Evolutionary conservation across 2,888 invertebrate genomes (phyloP), one percentile per base, ranked within the genome.

Genomic region (Deilephila elpenor): DNA sequence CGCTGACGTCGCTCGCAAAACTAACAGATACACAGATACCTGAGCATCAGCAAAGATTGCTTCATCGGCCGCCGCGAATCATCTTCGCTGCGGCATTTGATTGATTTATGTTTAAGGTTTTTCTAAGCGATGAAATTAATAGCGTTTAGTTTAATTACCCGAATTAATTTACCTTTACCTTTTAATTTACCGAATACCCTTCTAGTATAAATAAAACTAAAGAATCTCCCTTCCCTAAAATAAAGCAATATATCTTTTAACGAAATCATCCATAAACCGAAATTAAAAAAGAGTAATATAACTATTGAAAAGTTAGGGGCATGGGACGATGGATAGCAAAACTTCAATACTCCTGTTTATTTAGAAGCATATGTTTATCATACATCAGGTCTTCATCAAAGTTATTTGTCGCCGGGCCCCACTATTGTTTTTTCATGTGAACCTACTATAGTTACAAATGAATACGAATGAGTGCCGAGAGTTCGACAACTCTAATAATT

Each of bases 1-100:
- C 90, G 86, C 86, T 92, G 92, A 92, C 93, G 93, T 91, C 81
- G 82, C 78, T 74, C 81, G 84, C 86, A 80, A 86, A 89, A 86
- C 86, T 85, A 86, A 86, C 89, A 88, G 82, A 86, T 86, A 89
- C 86, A 86, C 89, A 88, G 82, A 86, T 86, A 89, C 86, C 90
- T 87, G 88, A 88, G 83, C 84, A 84, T 82, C 78, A 80, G 75
- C 80, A 77, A 53, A 59, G 64, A 72, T 74, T 72, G 72, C 83
- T 81, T 75, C 81, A 83, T 73, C 72, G 76, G 75, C 76, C 78
- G 74, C 70, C 75, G 76, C 75, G 75, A 74, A 74, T 77, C 76
- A 79, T 80, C 77, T 77, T 78, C 79, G 75, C 77, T 73, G 20
- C 34, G 44, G 37, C 34, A 73, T 51, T 64, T 71, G 61, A 73